Conservation (phyloP, 2,797 vertebrate species). For the Buphagus erythrorhynchus region DNA sequence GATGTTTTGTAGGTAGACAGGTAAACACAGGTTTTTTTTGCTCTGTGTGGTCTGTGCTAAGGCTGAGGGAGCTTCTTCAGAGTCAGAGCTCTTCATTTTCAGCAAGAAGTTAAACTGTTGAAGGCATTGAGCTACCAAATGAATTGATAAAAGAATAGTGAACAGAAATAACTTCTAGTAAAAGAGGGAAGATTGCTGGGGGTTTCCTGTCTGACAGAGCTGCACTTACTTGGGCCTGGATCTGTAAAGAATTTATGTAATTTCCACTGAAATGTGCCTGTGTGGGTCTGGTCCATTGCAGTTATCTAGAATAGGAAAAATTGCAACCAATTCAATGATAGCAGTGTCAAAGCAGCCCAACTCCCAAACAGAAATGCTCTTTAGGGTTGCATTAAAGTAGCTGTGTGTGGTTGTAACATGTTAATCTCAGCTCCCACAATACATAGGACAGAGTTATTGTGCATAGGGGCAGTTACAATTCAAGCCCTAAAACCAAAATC, state of each 20-base stretch:
- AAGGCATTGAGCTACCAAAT: not conserved
- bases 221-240: not conserved
- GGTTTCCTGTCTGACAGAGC: not conserved
- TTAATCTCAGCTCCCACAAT: not conserved
- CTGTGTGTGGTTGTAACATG: not conserved
- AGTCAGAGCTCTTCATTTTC: not conserved
- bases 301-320: not conserved
- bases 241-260: not conserved
- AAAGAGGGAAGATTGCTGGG: not conserved
- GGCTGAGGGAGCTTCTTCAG: not conserved
- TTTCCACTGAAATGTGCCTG: not conserved
- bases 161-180: not conserved
- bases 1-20: not conserved
- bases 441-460: not conserved
- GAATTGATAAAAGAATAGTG: not conserved
- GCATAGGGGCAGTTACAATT: not conserved
- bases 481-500: not conserved
- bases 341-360: not conserved
- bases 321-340: not conserved
- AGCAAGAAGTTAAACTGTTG: not conserved
- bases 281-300: not conserved
- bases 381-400: not conserved
- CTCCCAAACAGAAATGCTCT: not conserved
- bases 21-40: too few relatives aligned
- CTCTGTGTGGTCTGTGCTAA: not conserved